Conservation (phyloP, 2,888 invertebrate species). For the Pterostichus madidus region DNA sequence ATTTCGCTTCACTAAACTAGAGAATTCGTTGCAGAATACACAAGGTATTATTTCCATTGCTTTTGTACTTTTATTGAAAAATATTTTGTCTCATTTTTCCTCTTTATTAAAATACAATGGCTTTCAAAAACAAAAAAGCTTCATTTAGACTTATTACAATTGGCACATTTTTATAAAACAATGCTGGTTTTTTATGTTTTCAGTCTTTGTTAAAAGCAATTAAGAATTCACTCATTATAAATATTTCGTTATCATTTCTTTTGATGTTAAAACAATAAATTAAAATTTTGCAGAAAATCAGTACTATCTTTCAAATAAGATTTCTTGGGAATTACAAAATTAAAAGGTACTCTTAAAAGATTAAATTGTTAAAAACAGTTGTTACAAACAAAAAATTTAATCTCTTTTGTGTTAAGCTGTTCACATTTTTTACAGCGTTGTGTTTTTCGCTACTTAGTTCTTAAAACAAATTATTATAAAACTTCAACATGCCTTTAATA, state of each 20-base stretch:
- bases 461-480: slow-evolving; percentile 52
- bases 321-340: slow-evolving; percentile 32
- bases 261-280: slow-evolving; percentile 33
- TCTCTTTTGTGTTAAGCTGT: slow-evolving; percentile 61
- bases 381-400: slow-evolving; percentile 58
- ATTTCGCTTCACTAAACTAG: slow-evolving; percentile 26
- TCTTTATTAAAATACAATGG: slow-evolving; percentile 38
- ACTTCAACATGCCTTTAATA: slow-evolving; percentile 32
- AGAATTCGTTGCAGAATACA: slow-evolving; percentile 23
- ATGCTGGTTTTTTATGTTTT: slow-evolving; percentile 9
- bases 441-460: slow-evolving; percentile 53
- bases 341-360: slow-evolving; percentile 58
- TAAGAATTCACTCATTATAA: slow-evolving; percentile 32
- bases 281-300: slow-evolving; percentile 18
- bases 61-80: slow-evolving; percentile 56
- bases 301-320: background rate
- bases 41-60: slow-evolving; percentile 49
- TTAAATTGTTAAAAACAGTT: slow-evolving; percentile 59
- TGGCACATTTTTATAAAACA: slow-evolving; percentile 49
- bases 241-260: slow-evolving; percentile 28
- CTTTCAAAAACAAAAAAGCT: slow-evolving; percentile 36
- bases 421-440: slow-evolving; percentile 46
- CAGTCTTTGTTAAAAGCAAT: slow-evolving; percentile 30
- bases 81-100: slow-evolving; percentile 45
- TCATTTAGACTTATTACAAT: slow-evolving; percentile 20